Conservation (phyloP, 2,113 vertebrate species). For the Gobiocypris rarus region DNA sequence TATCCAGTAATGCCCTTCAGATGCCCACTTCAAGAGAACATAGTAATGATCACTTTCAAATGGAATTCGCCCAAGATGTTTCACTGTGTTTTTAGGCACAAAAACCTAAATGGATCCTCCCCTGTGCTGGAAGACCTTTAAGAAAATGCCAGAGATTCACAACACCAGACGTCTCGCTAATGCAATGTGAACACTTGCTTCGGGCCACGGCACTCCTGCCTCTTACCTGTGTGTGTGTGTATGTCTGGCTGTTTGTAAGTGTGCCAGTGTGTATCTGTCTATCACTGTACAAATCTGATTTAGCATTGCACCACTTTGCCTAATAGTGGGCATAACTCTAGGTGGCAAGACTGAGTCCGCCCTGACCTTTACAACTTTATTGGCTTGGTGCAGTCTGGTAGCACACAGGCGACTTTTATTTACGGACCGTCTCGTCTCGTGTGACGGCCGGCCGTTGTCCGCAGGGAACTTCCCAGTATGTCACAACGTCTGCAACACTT, state of each 20-base stretch:
- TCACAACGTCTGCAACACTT: slow-evolving; percentile 26
- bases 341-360: not conserved
- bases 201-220: slow-evolving; percentile 64
- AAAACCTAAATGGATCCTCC: slow-evolving; percentile 40
- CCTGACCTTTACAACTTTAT: slow-evolving; percentile 42
- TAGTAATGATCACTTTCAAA: not conserved
- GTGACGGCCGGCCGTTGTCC: slow-evolving; percentile 38
- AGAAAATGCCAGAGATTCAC: slow-evolving; percentile 72
- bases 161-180: slow-evolving; percentile 55
- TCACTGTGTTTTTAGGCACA: no score
- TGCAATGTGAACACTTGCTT: slow-evolving; percentile 65
- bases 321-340: slow-evolving; percentile 37
- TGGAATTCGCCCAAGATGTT: not conserved
- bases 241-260: slow-evolving; percentile 20
- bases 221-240: slow-evolving; percentile 38
- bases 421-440: slow-evolving; percentile 39
- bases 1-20: not conserved
- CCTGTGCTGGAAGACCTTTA: slow-evolving; percentile 69
- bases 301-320: slow-evolving; percentile 36
- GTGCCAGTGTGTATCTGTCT: slow-evolving; percentile 39
- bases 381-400: slow-evolving; percentile 18
- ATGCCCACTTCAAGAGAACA: not conserved
- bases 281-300: slow-evolving; percentile 33
- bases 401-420: slow-evolving; percentile 36
- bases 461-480: slow-evolving; percentile 45